Conservation (phyloP, 1,140 invertebrate genomes). For the Batillaria attramentaria region DNA sequence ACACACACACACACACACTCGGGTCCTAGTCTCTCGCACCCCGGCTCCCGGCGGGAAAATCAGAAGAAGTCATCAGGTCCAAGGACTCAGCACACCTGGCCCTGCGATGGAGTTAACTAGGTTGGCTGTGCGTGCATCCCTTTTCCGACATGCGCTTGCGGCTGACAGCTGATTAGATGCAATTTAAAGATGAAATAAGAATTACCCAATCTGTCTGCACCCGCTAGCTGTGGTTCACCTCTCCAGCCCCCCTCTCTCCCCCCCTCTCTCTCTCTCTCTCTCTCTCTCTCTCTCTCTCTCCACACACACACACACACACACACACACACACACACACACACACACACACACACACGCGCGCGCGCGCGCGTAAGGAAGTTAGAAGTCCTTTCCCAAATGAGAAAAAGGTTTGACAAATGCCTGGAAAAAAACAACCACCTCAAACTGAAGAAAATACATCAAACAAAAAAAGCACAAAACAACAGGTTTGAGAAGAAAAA, state of each 20-base stretch:
- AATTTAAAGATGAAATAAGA: not conserved
- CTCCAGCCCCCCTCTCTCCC: not conserved
- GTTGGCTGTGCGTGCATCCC: too few species aligned
- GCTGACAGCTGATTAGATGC: too few species aligned
- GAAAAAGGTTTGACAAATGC: not conserved
- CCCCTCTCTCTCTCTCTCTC: not conserved
- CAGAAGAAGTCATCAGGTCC: too few species aligned
- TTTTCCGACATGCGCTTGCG: too few species aligned
- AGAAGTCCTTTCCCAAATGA: too few species aligned
- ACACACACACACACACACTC: too few species aligned
- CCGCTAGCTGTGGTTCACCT: not conserved
- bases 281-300: not conserved
- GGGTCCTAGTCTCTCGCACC: too few species aligned
- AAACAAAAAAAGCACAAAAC: too few species aligned
- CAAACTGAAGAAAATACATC: not conserved
- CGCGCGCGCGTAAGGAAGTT: not conserved
- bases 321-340: constrained; percentile 5
- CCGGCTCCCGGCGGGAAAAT: too few species aligned
- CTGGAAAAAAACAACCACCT: not conserved
- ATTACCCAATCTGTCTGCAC: not conserved
- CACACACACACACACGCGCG: not conserved
- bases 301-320: not conserved
- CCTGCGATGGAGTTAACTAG: too few species aligned
- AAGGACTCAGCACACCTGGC: too few species aligned
- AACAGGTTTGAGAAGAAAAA: too few species aligned